Conservation (phyloP, 2,113 vertebrate species). For the Pterocles orientalis region DNA sequence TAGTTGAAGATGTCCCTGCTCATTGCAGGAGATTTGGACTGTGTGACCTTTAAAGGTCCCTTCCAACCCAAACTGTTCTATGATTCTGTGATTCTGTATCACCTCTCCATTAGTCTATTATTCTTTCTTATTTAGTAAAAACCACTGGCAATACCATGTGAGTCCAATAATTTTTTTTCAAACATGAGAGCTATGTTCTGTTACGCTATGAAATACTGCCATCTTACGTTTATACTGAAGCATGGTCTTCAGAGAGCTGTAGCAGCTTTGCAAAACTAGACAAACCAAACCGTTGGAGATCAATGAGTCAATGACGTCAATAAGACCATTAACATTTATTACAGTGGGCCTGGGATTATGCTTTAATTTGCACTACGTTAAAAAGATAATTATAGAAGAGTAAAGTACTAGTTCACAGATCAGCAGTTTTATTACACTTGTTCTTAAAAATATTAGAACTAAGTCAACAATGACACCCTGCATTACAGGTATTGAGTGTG, state of each 20-base stretch:
- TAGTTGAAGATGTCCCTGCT: neutral
- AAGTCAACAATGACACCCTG: neutral
- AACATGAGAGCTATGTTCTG: neutral
- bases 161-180: neutral
- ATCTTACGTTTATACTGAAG: neutral
- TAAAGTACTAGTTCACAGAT: neutral
- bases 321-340: neutral
- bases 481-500: neutral
- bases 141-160: neutral
- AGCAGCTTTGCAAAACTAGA: neutral
- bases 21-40: neutral
- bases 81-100: neutral
- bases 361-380: neutral
- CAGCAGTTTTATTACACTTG: neutral
- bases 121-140: neutral
- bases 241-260: neutral
- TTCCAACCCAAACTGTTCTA: neutral
- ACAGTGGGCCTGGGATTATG: neutral
- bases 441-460: slow-evolving; percentile 15
- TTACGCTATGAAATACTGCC: slow-evolving; percentile 41
- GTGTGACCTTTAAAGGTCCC: neutral
- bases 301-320: neutral
- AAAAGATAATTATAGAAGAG: neutral
- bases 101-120: neutral
- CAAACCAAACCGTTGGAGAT: rapidly evolving